Percentiles rank a stretch among this genome's conserved stretches.
These are phyloP conservation scores for Saccostrea cuccullata DNA, from an alignment of 1,140 invertebrate species.

Conservation along the genomic window DNA sequence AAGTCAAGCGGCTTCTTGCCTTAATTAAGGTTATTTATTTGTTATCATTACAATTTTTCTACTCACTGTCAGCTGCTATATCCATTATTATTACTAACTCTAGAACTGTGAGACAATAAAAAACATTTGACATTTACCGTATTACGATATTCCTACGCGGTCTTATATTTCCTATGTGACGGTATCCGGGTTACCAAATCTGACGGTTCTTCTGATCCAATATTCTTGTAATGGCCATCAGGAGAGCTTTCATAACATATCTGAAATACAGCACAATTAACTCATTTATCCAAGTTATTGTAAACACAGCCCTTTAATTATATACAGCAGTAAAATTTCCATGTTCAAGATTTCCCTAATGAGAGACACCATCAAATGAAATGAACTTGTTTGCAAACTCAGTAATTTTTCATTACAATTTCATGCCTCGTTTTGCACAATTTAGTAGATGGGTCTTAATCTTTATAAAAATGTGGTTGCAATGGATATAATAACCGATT, in stretches of 20 bases:
- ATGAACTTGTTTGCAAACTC: background rate
- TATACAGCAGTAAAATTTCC: background rate
- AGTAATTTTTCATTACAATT: too few relatives aligned
- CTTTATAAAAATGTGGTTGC: too few relatives aligned
- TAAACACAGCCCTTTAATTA: background rate
- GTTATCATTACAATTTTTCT: background rate
- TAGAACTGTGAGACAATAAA: background rate
- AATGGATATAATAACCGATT: too few relatives aligned
- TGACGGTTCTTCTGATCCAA: background rate
- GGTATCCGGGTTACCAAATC: background rate
- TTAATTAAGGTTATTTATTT: background rate
- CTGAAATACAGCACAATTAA: background rate
- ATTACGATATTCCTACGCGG: background rate
- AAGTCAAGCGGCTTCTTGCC: background rate
- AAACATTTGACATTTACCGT: conserved; percentile 26
- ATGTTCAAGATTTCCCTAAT: background rate
- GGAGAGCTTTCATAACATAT: background rate
- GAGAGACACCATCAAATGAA: background rate
- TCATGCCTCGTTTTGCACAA: too few relatives aligned
- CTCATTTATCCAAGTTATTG: background rate
- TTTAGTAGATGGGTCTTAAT: too few relatives aligned
- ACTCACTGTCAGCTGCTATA: background rate
- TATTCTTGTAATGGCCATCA: background rate
- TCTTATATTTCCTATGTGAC: background rate
- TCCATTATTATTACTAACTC: background rate